A percentile compares a stretch with the other conserved stretches of the same genome.
Conservation (phyloP, 1,140 invertebrate species). For the Harlomillsia oculata region DNA sequence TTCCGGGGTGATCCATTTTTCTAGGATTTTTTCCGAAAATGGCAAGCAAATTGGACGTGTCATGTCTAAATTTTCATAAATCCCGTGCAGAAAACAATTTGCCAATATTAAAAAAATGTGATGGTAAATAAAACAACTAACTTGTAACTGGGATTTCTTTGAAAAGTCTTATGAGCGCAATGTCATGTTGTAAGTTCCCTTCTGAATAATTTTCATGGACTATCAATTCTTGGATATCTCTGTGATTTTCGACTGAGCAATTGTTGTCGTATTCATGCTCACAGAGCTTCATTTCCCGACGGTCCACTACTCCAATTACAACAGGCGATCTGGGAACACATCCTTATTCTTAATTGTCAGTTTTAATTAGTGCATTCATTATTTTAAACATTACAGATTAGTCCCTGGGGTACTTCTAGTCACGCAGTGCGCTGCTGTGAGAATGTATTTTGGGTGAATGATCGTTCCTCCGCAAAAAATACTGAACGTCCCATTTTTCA, state of each 20-base stretch:
- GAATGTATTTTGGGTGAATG: too few relatives aligned
- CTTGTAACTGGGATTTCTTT: not conserved
- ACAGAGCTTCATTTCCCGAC: not conserved
- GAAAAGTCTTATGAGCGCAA: not conserved
- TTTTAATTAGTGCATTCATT: too few relatives aligned
- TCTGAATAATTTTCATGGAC: slow-evolving; percentile 10
- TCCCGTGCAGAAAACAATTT: too few relatives aligned
- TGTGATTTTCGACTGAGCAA: not conserved
- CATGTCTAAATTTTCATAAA: too few relatives aligned
- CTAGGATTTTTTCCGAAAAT: not conserved
- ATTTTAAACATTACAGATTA: too few relatives aligned
- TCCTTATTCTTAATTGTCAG: not conserved
- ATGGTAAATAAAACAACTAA: not conserved
- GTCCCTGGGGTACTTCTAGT: too few relatives aligned
- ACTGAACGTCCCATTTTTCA: too few relatives aligned
- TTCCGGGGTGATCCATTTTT: not conserved
- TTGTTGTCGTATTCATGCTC: not conserved
- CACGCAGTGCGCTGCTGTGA: too few relatives aligned
- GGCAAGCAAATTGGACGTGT: slow-evolving; percentile 1
- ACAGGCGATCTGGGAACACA: not conserved
- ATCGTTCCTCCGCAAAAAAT: too few relatives aligned
- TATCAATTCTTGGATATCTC: not conserved
- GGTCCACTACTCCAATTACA: not conserved
- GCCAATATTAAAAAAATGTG: too few relatives aligned
- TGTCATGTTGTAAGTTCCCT: slow-evolving; percentile 3